Conservation (phyloP, 2,888 invertebrate species). For the Stegophylla sp. region DNA sequence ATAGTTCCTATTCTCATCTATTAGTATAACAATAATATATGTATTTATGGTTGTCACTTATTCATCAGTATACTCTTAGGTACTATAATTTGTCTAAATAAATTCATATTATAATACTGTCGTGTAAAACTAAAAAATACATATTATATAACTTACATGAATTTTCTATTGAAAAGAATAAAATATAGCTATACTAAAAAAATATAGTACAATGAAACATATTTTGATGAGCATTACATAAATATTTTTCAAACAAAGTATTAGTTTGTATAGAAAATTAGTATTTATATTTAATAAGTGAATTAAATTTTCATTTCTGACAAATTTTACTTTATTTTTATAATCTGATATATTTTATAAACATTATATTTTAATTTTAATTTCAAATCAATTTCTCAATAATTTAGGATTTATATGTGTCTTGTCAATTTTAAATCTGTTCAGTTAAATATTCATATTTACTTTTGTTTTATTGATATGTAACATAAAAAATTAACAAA, state of each 20-base stretch:
- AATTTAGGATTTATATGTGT: neutral
- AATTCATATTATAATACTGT: neutral
- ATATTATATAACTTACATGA: neutral
- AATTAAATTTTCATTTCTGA: slow-evolving; percentile 13
- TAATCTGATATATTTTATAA: slow-evolving; percentile 1
- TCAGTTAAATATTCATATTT: too few relatives aligned
- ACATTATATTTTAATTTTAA: slow-evolving; percentile 1
- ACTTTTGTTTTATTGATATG: too few relatives aligned
- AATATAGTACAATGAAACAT: neutral
- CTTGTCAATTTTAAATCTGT: slow-evolving; percentile 37
- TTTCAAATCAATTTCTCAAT: slow-evolving; percentile 15
- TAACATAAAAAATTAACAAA: too few relatives aligned
- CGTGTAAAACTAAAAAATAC: neutral
- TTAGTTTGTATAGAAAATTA: neutral
- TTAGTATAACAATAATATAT: slow-evolving; percentile 27
- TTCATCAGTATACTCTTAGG: neutral
- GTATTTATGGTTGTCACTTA: slow-evolving; percentile 12
- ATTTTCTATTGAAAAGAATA: too few relatives aligned
- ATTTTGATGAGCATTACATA: neutral
- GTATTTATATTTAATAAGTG: neutral
- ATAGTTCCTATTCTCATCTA: slow-evolving; percentile 46
- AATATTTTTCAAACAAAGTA: neutral
- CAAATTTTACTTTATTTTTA: neutral
- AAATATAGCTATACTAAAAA: too few relatives aligned
- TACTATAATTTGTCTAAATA: slow-evolving; percentile 20